Base-by-base conservation (phyloP, 1,140 invertebrate species). In the Pogonomyrmex californicus region DNA sequence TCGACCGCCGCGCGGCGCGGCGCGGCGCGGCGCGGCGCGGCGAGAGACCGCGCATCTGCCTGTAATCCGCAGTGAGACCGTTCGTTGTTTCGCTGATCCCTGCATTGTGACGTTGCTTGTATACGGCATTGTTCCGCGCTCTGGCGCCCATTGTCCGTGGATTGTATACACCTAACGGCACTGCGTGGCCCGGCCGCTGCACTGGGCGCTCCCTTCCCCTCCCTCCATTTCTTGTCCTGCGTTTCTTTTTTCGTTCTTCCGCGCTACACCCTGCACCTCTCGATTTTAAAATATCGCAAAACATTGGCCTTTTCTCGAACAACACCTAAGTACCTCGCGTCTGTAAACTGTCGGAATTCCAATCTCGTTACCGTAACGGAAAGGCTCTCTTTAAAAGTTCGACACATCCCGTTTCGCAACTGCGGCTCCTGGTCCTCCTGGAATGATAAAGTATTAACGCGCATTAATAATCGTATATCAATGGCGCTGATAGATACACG, bases 31-130 rank as follows among this genome's bases (percentile, higher is more conserved):
- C 23, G 73, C 23, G 14, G 44, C 63, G 62, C 38, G 65, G 14
- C 47, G 47, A 44, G 47, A 44, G 66, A 88, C 85, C 85, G 87
- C 90, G 94, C 94, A 94, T 94, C 94, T 94, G 94, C 93, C 92
- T 92, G 92, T 94, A 94, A 94, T 94, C 94, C 92, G 88, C 91
- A 93, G 93, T 93, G 93, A 94, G 93, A 94, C 93, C 93, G 92
- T 92, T 93, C 93, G 93, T 94, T 94, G 94, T 94, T 94, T 94
- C 92, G 93, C 88, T 94, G 93, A 94, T 94, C 94, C 93, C 91
- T 17, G 93, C 89, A 93, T 94, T 94, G 93, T 94, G 75, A 91
- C 87, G 89, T 91, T 85, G 90, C 90, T 91, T 91, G 90, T 91
- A 91, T 91, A 91, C 90, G 65, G 79, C 89, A 91, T 91, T 91